phyloP scores from a whole-genome alignment of 2,888 invertebrate genomes.

The Andrena trimmerana region DNA sequence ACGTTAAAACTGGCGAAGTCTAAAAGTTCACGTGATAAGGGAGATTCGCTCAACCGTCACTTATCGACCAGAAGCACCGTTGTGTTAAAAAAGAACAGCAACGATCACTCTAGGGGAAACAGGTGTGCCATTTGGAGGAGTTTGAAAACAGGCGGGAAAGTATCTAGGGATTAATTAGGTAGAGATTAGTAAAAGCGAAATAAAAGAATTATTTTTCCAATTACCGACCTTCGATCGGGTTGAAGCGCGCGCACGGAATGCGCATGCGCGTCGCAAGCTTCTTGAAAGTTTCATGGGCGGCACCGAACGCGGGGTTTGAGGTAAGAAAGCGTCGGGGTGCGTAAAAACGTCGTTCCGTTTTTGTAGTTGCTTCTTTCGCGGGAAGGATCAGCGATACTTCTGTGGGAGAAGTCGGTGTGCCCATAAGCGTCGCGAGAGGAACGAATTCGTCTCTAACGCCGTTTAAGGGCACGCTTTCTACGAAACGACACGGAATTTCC shows the following conservation, averaged over 20 bases:
- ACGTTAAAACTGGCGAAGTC: neutral
- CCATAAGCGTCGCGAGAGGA: constrained; percentile 33
- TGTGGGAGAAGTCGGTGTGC: constrained; percentile 6
- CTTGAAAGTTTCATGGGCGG: constrained; percentile 5
- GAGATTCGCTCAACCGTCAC: no score
- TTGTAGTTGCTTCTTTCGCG: neutral
- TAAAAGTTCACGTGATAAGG: no score
- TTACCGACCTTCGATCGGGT: neutral
- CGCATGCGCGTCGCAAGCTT: neutral
- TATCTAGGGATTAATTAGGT: no score
- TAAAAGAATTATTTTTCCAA: no score
- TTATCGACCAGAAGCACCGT: no score
- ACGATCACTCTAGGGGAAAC: no score
- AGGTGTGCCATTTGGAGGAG: no score
- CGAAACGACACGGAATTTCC: constrained; percentile 29
- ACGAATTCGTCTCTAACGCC: constrained; percentile 37
- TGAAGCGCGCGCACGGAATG: neutral
- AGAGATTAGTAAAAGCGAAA: no score
- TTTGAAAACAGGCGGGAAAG: no score
- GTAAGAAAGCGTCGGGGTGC: neutral
- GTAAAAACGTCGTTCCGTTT: constrained; percentile 18
- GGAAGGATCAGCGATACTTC: constrained; percentile 12
- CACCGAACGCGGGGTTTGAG: neutral
- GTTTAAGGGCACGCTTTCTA: constrained; percentile 55
- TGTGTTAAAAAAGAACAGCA: no score